Evolutionary conservation across 2,113 vertebrate genomes (phyloP).

Genomic region (Balaeniceps rex): DNA sequence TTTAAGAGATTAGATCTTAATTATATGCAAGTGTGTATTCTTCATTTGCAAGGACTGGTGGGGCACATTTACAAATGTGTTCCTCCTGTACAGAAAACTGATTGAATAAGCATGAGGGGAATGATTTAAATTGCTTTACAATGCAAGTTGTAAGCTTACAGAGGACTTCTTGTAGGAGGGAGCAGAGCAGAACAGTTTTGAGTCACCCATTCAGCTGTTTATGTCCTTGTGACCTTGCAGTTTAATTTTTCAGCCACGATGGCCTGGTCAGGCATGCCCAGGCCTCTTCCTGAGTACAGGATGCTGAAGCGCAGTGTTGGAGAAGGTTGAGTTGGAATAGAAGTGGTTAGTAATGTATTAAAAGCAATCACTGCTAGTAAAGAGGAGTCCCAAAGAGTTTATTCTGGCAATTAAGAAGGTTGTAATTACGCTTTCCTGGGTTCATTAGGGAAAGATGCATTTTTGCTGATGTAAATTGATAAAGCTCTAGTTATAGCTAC

Average conservation of each 20-base stretch:
- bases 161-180: not conserved
- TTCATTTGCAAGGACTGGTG: not conserved
- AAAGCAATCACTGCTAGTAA: not conserved
- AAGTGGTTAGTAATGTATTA: not conserved
- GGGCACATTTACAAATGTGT: not conserved
- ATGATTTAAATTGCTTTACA: too few species aligned
- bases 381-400: not conserved
- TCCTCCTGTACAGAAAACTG: not conserved
- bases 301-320: not conserved
- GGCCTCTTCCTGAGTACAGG: not conserved
- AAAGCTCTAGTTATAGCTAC: not conserved
- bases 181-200: not conserved
- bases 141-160: not conserved
- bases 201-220: not conserved
- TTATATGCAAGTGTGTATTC: not conserved
- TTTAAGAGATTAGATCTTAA: slow-evolving; percentile 1
- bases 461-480: not conserved
- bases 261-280: not conserved
- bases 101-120: not conserved
- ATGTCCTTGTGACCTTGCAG: not conserved
- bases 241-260: not conserved
- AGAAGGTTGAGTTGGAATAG: not conserved
- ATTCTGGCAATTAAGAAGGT: not conserved
- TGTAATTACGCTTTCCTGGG: fast-evolving
- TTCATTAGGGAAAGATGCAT: not conserved